Evolutionary conservation across 2,797 vertebrate genomes (phyloP).

Genomic region (Galaxias olidus): DNA sequence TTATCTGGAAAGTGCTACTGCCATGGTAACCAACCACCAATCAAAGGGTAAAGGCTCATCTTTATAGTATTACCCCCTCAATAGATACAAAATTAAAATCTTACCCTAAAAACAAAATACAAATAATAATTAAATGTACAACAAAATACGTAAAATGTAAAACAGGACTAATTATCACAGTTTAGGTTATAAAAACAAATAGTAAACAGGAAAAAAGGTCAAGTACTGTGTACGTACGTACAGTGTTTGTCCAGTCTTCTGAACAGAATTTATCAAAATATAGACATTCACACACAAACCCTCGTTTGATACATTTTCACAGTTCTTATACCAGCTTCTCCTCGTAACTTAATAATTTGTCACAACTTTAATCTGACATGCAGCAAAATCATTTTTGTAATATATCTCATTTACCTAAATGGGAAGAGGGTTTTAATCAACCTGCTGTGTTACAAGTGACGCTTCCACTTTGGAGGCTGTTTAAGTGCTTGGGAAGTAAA

Average conservation of each 20-base stretch:
- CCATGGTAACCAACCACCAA: slow-evolving; percentile 2
- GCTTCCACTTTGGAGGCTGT: too few species aligned
- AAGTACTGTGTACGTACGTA: slow-evolving; percentile 25
- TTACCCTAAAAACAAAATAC: slow-evolving; percentile 14
- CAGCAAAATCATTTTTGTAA: too few species aligned
- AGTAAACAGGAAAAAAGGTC: slow-evolving; percentile 23
- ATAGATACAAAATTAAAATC: slow-evolving; percentile 13
- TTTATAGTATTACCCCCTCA: slow-evolving; percentile 10
- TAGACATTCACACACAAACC: slow-evolving; percentile 53
- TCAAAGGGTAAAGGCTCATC: slow-evolving; percentile 6
- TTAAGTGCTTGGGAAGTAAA: too few species aligned
- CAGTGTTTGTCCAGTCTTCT: slow-evolving; percentile 6
- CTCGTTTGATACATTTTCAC: slow-evolving; percentile 18
- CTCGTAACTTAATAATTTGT: slow-evolving; percentile 3
- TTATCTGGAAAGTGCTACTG: slow-evolving; percentile 8
- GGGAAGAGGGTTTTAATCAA: too few species aligned
- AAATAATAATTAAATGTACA: slow-evolving; percentile 34
- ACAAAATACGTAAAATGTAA: slow-evolving; percentile 32
- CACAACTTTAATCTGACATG: too few species aligned
- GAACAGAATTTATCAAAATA: slow-evolving; percentile 38
- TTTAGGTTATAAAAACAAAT: slow-evolving; percentile 10
- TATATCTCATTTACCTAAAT: too few species aligned
- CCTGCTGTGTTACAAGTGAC: too few species aligned
- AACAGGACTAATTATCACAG: slow-evolving; percentile 49
- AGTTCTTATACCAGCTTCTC: slow-evolving; percentile 14